Base-by-base conservation (phyloP, 2,797 vertebrate species). In the Mallotus villosus region DNA sequence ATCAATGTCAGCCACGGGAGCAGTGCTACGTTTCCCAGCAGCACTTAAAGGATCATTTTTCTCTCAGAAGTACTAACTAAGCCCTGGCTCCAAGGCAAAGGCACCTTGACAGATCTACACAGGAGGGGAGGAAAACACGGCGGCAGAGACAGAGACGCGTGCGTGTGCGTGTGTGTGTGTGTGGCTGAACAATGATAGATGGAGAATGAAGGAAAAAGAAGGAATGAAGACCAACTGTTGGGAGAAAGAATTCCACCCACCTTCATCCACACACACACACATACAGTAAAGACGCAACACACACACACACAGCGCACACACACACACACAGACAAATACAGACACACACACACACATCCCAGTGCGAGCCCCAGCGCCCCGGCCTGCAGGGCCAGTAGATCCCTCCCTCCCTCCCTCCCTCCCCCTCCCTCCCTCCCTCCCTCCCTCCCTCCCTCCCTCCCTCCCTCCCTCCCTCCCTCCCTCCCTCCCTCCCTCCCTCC, bases 41-140 rank as follows among this genome's bases (percentile, higher is more conserved):
- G 74, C 79, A 81, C 79, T 80, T 85, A 82, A 83, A 74, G 74
- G 83, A 83, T 81, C 81, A 34, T 75, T 78, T 85, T 83, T 75
- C 79, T 73, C 71, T 59, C 68, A 77, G 72, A 76, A 55, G 65
- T 76, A 78, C 71, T 71, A 78, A 68, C 66, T 57, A 67, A 70
- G 72, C 29, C 65, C 60, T 22, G 63, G 69, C 72, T 60, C 74
- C 60, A 14, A n/a, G 60, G 64, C 77, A 78, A 85, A 81, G 79
- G 79, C 81, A 85, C 77, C 77, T 80, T 80, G 74, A 65, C 59
- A 8, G 57, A 71, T 27, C 62, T 19, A 68, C 5, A 16, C 11
- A 49, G 58, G 63, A 46, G 62, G 62, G 37, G 19, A 62, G 62
- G 19, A 22, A 11, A 67, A 67, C 55, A 0, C 8, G 61, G 1